Base-by-base conservation (phyloP, 2,797 vertebrate species). In the Babyrousa celebensis region DNA sequence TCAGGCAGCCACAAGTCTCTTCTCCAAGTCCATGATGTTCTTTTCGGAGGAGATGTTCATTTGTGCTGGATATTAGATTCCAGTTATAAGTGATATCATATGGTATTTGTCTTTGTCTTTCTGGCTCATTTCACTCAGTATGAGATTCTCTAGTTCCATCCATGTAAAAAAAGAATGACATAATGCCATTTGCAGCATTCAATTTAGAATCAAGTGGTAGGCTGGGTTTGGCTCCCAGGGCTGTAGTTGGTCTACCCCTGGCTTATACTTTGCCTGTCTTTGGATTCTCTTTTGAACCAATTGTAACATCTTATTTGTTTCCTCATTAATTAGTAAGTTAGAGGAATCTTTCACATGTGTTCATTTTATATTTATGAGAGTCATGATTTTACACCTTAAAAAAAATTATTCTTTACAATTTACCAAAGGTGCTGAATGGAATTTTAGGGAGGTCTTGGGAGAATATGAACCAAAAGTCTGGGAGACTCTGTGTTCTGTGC, bases 191-290 rank as follows among this genome's bases (percentile, higher is more conserved):
- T n/a, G n/a, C 43, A 90, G 60, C 29, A 82, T 96, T 91, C 36
- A 36, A 36, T 36, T 36, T 36, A 36, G 36, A 36, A 36, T 36
- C 7, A 74, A 27, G 27, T 8, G 10, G 32, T 25, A 60, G 56
- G 85, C n/a, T 80, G 68, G 52, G 12, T 78, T 40, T 82, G 48
- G 62, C 25, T 3, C 23, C 5, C 6, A 14, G 3, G 18, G 17
- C 20, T 58, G 0, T 5, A 70, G 56, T 80, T 71, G 48, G 58
- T 6, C 6, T 16, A 40, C 1, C 12, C 7, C 5, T 72, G 25
- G 54, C 21, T 93, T 85, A 15, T 68, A n/a, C 78, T 96, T 94
- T 78, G 23, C 84, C 20, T 96, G 20, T 75, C 48, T 79, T 77
- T 83, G 74, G 17, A 58, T 80, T 40, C 12, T 70, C 18, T 43